Base-by-base conservation (phyloP, 2,888 invertebrate species). In the Allygus modestus region DNA sequence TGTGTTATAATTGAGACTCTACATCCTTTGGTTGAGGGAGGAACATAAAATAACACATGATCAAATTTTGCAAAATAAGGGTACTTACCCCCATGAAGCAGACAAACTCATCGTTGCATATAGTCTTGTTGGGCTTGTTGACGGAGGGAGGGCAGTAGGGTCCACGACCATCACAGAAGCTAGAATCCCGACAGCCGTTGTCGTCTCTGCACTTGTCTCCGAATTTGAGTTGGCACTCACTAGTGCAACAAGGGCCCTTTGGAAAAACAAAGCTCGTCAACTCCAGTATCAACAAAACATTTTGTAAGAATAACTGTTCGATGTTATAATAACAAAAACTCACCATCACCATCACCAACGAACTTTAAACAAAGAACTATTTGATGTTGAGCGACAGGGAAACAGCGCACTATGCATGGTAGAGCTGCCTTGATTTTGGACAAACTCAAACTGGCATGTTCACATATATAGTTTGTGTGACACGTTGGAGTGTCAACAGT, bases 81-180 rank as follows among this genome's bases (percentile, higher is more conserved):
- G 37, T 37, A 93, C 95, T 93, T 90, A 97, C 97, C 90, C 99
- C 99, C 95, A 97, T 97, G 89, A 96, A 97, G 91, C 99, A 99
- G 84, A 99, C 98, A 89, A 99, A 98, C 90, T 98, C 97, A 90
- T 98, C 96, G 90, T 99, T 98, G 91, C 99, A 99, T 86, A 98
- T 95, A 2, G 98, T 98, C 90, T 97, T 96, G 91, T 99, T 97
- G 11, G 96, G 95, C 91, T 98, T 98, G 91, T 97, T 97, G 54
- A 95, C 93, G 85, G 98, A 97, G 37, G 95, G 94, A 43, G 99
- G 99, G 91, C 99, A 99, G 89, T 95, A 94, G 5, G 99, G 96
- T 85, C 96, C 93, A 87, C 94, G 92, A 46, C 97, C 97, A 91
- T 97, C 96, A 91, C 99, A 99, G 91, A 95, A 97, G 89, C 97